A percentile compares a stretch with the other conserved stretches of the same genome.
Conservation (phyloP, 2,888 invertebrate genomes). For the Calameuta filiformis region DNA sequence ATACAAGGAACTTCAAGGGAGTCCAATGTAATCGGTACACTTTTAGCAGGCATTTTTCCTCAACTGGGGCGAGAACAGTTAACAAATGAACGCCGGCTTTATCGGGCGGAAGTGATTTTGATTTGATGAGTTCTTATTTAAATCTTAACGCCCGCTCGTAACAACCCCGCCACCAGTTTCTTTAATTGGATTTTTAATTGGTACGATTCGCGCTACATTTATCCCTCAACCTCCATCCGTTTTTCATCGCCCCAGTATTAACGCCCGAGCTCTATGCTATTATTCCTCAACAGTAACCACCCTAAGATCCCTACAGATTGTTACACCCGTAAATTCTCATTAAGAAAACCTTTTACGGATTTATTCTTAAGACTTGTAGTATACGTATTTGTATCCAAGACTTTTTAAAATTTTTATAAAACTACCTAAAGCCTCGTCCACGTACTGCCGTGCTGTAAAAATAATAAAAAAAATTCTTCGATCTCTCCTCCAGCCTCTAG, state of each 20-base stretch:
- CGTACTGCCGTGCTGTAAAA: not conserved
- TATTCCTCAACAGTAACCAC: constrained; percentile 12
- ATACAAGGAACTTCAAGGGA: not conserved
- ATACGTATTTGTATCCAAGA: not conserved
- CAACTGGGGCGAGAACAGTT: constrained; percentile 44
- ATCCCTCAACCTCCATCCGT: constrained; percentile 35
- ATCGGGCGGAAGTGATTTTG: constrained; percentile 64
- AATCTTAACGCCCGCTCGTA: constrained; percentile 45
- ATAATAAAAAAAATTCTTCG: not conserved
- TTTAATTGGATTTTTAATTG: constrained; percentile 65
- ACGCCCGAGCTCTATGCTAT: constrained; percentile 9
- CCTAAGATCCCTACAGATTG: constrained; percentile 8
- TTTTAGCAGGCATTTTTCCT: not conserved
- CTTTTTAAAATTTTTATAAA: not conserved
- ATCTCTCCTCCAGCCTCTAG: not conserved
- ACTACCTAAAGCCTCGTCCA: not conserved
- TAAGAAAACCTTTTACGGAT: constrained; percentile 7
- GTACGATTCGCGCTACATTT: constrained; percentile 59
- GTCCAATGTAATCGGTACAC: not conserved
- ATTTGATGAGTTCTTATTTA: constrained; percentile 57
- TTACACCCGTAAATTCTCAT: constrained; percentile 25
- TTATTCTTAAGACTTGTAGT: not conserved
- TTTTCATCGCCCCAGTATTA: constrained; percentile 1
- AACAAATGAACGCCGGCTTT: constrained; percentile 62
- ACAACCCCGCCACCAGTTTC: constrained; percentile 41